Percentiles rank a stretch among this genome's conserved stretches.
These are phyloP conservation scores for Gymnodraco acuticeps DNA, from an alignment of 2,797 vertebrate genomes.

Conservation along the genomic window DNA sequence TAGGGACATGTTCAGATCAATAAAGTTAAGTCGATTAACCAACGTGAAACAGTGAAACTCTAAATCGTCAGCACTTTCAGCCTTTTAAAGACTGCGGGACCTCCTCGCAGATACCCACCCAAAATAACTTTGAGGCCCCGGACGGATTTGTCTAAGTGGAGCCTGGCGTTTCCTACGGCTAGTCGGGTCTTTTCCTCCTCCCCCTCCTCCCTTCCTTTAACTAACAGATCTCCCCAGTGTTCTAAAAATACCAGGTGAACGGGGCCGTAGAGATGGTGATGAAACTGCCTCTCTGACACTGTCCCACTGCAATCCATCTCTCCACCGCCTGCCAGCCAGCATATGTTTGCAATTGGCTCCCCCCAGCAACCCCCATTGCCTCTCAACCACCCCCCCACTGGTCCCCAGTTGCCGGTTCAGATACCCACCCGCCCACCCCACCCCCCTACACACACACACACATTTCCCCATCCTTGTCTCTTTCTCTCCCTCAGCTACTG, in stretches of 20 bases:
- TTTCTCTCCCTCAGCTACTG: slow-evolving; percentile 91
- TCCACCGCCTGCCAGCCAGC: slow-evolving; percentile 96
- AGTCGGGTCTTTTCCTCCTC: slow-evolving; percentile 89
- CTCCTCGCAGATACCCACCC: slow-evolving; percentile 33
- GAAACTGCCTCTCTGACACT: slow-evolving; percentile 98
- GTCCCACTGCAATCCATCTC: slow-evolving; percentile 98
- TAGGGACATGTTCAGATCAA: slow-evolving; percentile 3
- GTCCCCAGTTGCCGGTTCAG: slow-evolving; percentile 90
- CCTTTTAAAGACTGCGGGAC: slow-evolving; percentile 29
- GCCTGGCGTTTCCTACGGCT: slow-evolving; percentile 85
- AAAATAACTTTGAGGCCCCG: slow-evolving; percentile 64
- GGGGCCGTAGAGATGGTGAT: slow-evolving; percentile 97
- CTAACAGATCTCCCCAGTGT: slow-evolving; percentile 98
- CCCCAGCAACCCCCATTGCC: slow-evolving; percentile 86
- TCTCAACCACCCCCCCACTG: slow-evolving; percentile 79
- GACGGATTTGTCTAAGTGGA: slow-evolving; percentile 64
- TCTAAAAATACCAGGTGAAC: slow-evolving; percentile 99
- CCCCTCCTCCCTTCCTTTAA: slow-evolving; percentile 88
- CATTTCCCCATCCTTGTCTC: slow-evolving; percentile 59
- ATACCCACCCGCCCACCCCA: slow-evolving; percentile 28
- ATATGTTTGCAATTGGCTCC: slow-evolving; percentile 99
- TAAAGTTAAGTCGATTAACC: slow-evolving; percentile 12
- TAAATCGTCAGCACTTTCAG: slow-evolving; percentile 6
- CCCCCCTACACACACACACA: slow-evolving; percentile 15
- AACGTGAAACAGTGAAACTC: slow-evolving; percentile 9